Conservation (phyloP, 2,797 vertebrate species). For the Sparus aurata region DNA sequence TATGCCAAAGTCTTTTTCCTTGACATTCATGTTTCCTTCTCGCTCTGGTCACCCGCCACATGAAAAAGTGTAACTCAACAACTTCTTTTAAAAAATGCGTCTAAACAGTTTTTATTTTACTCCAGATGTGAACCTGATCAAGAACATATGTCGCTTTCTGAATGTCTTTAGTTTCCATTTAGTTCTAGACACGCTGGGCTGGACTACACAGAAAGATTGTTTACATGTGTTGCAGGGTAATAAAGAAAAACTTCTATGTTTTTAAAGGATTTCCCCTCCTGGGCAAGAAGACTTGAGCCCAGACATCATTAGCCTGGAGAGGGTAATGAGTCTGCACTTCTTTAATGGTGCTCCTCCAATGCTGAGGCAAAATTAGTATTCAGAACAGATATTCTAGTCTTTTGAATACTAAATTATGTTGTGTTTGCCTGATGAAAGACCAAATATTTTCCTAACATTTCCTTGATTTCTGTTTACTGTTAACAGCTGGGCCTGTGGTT, state of each 20-base stretch:
- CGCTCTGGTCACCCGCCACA: background rate
- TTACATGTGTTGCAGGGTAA: conserved; percentile 60
- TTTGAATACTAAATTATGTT: conserved; percentile 12
- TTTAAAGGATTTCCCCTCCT: conserved; percentile 56
- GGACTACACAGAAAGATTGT: conserved; percentile 47
- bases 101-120: conserved; percentile 8
- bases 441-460: background rate
- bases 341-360: background rate
- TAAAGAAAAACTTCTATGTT: conserved; percentile 39
- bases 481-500: background rate
- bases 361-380: conserved; percentile 8
- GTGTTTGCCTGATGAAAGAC: conserved; percentile 11
- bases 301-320: conserved; percentile 51
- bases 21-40: conserved; percentile 17
- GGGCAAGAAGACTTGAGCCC: conserved; percentile 32
- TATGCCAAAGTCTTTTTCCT: background rate
- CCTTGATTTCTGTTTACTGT: background rate
- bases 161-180: conserved; percentile 40
- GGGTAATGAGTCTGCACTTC: conserved; percentile 56
- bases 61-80: conserved; percentile 40
- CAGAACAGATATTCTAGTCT: conserved; percentile 21
- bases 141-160: conserved; percentile 49
- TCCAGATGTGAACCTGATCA: conserved; percentile 44
- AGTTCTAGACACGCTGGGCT: conserved; percentile 10
- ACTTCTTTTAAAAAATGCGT: background rate